Evolutionary conservation across 2,797 vertebrate species (phyloP), one percentile per base, ranked within the genome.

Genomic region (Chrysocyon brachyurus): DNA sequence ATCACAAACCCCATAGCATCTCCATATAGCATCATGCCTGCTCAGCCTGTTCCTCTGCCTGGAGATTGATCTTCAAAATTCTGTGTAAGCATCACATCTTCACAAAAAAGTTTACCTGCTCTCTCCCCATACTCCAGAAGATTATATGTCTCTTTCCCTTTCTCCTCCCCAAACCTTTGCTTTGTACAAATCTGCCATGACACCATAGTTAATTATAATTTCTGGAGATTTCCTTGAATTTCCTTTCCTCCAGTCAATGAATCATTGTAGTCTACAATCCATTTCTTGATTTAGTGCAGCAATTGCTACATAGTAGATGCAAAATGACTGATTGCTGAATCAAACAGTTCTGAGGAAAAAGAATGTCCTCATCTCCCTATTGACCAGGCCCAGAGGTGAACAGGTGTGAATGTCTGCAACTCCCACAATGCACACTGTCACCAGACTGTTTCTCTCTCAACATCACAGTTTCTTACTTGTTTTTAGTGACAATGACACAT

Each of bases 1-100:
- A 1, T 17, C 0, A 8, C 19, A 4, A 54, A 57, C 46, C n/a
- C 61, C 22, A 26, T 0, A 6, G 5, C 1, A 12, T 77, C 79
- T 73, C 26, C 57, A 12, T 33, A 46, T 1, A 52, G 59, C 5
- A 15, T 0, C 26, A 46, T 0, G 2, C 1, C 28, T 33, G 28
- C 79, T 56, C 49, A 22, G 4, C 36, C n/a, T 15, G 0, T 36
- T 46, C 14, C 6, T 88, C 24, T 49, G 11, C 24, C 14, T 24
- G 15, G 3, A 3, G 14, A 15, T 21, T 5, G 3, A 46, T 22
- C 21, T n/a, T 56, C 22, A 26, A 17, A 90, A 31, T 11, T 10
- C 33, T 14, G 54, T 3, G 24, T 12, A 40, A 59, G 16, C 7
- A 4, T 54, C 21, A 16, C 2, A 5, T 70, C 21, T 19, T 84